phyloP scores from a whole-genome alignment of 2,797 vertebrate species.

The Artibeus lituratus region DNA sequence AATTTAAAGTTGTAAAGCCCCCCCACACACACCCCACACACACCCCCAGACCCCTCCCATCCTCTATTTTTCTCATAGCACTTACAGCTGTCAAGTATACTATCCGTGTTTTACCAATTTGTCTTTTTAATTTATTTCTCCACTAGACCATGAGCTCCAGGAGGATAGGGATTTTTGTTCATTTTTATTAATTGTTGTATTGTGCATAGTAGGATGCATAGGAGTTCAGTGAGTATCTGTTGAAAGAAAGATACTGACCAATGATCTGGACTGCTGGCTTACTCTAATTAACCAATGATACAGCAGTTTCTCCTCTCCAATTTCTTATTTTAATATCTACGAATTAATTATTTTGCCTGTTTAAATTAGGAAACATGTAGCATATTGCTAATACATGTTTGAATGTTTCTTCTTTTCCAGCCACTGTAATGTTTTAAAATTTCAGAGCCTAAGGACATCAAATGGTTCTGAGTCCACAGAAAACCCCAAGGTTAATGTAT shows the following conservation, averaged over 20 bases:
- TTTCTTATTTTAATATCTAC: background rate
- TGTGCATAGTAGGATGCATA: background rate
- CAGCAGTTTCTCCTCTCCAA: background rate
- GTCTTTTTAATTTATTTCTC: background rate
- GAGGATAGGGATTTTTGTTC: background rate
- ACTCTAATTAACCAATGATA: background rate
- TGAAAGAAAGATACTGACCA: background rate
- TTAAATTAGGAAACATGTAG: background rate
- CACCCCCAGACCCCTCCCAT: background rate
- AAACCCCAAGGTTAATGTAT: background rate
- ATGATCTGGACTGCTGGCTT: background rate
- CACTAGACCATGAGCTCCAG: background rate
- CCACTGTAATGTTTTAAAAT: background rate
- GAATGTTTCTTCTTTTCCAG: background rate
- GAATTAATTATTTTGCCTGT: background rate
- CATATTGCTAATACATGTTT: background rate
- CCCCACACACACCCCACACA: too few relatives aligned
- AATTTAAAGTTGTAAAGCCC: background rate
- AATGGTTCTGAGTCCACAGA: background rate
- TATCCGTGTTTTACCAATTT: background rate
- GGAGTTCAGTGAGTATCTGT: background rate
- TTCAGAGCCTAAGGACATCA: background rate
- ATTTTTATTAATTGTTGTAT: background rate
- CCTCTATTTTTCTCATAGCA: background rate
- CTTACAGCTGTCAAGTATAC: background rate